Percentiles rank a stretch among this genome's conserved stretches.
phyloP scores from a whole-genome alignment of 2,113 vertebrate species.

The Sula dactylatra region DNA sequence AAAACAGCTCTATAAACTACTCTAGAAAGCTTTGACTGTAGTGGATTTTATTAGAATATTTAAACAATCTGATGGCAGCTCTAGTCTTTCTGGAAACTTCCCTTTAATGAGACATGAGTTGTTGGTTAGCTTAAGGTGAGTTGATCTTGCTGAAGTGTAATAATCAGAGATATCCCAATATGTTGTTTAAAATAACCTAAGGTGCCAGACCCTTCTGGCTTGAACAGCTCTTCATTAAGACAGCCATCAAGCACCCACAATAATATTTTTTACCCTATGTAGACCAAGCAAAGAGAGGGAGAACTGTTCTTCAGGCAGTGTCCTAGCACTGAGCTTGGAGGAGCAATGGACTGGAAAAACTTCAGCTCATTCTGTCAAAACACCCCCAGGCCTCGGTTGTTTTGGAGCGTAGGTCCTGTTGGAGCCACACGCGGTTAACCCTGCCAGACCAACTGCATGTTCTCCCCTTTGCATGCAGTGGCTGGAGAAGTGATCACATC shows the following conservation, averaged over 20 bases:
- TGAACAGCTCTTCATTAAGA: background rate
- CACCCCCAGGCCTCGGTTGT: background rate
- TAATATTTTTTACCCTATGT: background rate
- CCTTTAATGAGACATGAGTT: background rate
- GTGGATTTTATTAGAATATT: background rate
- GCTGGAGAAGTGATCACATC: background rate
- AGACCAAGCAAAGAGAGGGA: background rate
- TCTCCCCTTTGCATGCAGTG: background rate
- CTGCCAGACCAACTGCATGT: background rate
- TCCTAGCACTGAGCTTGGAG: background rate
- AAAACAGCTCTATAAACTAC: background rate
- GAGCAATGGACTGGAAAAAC: background rate
- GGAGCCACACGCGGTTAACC: background rate
- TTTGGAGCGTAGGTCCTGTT: background rate
- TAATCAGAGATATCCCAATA: background rate
- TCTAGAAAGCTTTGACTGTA: background rate
- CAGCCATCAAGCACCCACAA: background rate
- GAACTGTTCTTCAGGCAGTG: background rate
- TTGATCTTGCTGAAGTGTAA: background rate
- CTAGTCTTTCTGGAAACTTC: background rate
- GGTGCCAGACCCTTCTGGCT: background rate
- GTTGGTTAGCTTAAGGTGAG: background rate
- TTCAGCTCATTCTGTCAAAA: background rate
- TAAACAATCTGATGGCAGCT: background rate
- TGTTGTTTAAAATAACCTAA: background rate